Conservation (phyloP, 2,113 vertebrate species). For the Pogona vitticeps region DNA sequence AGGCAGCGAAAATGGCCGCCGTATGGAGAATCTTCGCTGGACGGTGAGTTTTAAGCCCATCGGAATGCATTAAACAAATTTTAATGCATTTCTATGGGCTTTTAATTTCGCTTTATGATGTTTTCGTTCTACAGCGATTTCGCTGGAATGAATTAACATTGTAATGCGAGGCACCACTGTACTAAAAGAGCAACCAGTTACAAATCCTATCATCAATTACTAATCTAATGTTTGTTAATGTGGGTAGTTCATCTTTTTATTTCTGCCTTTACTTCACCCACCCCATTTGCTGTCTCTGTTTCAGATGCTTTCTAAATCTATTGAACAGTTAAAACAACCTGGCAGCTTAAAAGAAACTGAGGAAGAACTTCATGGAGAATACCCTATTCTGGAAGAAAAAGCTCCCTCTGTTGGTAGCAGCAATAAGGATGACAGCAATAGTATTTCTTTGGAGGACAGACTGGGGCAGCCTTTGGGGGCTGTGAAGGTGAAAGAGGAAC, state of each 20-base stretch:
- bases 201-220: not conserved
- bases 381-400: constrained; percentile 88
- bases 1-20: no score
- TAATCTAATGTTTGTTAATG: not conserved
- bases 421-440: constrained; percentile 84
- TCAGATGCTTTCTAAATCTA: constrained; percentile 97
- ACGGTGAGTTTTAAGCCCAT: no score
- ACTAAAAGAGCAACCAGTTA: no score
- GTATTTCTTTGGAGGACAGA: constrained; percentile 76
- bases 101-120: no score
- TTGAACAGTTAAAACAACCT: constrained; percentile 95
- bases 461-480: constrained; percentile 81
- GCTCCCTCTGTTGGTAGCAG: constrained; percentile 81
- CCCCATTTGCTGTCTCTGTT: constrained; percentile 59
- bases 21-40: no score
- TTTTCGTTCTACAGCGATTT: no score
- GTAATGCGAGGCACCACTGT: no score
- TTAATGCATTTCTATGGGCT: no score
- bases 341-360: constrained; percentile 90
- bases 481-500: constrained; percentile 96
- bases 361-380: constrained; percentile 87
- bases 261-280: not conserved
- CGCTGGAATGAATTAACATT: no score
- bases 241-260: not conserved
- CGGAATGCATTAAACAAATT: no score